Base-by-base conservation (phyloP, 2,888 invertebrate species). In the Amblyteles armatorius region DNA sequence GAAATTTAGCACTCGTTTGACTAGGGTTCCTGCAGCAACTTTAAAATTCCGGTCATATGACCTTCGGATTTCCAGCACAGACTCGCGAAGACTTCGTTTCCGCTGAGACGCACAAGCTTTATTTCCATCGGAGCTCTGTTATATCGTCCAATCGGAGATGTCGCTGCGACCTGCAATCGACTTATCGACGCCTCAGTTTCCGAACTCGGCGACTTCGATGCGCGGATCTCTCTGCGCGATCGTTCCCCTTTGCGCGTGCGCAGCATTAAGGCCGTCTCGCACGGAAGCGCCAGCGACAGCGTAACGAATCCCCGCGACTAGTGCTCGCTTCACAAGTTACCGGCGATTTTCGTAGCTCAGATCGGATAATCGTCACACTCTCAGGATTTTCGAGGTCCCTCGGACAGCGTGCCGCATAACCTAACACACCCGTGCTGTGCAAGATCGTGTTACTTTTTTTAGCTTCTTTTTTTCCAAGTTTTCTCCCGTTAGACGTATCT, bases 201-300 rank as follows among this genome's bases (percentile, higher is more conserved):
- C 63, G 48, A 74, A 63, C 29, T 19, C 29, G 29, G 48, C 60
- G 63, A 63, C 63, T 63, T 63, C 33, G 48, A 74, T 60, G 74
- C 48, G 19, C n/a, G 40, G 16, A 5, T 16, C 57, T 36, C n/a
- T 33, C n/a, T 26, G 3, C 63, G 1, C 22, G 11, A 22, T 60
- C 60, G 5, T 60, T 60, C 16, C 11, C n/a, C 3, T 22, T 50
- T 16, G 11, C 50, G 33, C 52, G 22, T 50, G 48, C 19, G 16
- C 67, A 19, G 36, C 76, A 26, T 77, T 52, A 77, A 67, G 76
- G 76, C 76, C 52, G 76, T 36, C 50, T 77, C 40, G 26, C 76
- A 76, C 63, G 19, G 52, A 48, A 63, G 19, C 50, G 36, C 22
- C 36, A 6, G 29, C 40, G 33, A 40, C 16, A 22, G 29, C 60